phyloP scores from a whole-genome alignment of 2,113 vertebrate species.

The Actinemys pallida region DNA sequence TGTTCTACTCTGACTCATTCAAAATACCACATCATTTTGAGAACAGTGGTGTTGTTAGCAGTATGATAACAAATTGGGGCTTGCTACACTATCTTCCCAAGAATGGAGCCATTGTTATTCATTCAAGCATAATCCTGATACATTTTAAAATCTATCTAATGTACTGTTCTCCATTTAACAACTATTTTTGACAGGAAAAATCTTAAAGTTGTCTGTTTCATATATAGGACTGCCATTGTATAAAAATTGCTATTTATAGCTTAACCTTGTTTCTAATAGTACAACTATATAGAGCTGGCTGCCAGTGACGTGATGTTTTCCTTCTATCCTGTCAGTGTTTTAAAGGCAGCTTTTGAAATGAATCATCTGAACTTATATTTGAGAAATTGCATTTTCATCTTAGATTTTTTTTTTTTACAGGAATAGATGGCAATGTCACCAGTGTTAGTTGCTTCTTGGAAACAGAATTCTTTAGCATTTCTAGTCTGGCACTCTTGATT shows the following conservation, averaged over 20 bases:
- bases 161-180: background rate
- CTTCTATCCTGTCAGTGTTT: constrained; percentile 3
- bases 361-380: constrained; percentile 37
- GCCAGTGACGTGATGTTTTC: background rate
- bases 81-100: background rate
- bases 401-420: constrained; percentile 49
- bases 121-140: background rate
- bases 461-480: background rate
- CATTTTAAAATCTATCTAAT: background rate
- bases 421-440: constrained; percentile 31
- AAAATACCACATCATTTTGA: background rate
- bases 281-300: background rate
- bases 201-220: constrained; percentile 5
- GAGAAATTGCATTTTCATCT: constrained; percentile 46
- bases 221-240: background rate
- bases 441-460: constrained; percentile 43
- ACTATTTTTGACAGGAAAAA: background rate
- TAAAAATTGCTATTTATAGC: constrained; percentile 11
- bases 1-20: background rate
- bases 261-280: background rate
- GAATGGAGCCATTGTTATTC: background rate
- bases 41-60: background rate
- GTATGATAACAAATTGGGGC: background rate
- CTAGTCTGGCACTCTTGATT: constrained; percentile 4
- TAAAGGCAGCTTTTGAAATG: constrained; percentile 11